Base-by-base conservation (phyloP, 2,113 vertebrate genomes). In the Rafetus swinhoei region DNA sequence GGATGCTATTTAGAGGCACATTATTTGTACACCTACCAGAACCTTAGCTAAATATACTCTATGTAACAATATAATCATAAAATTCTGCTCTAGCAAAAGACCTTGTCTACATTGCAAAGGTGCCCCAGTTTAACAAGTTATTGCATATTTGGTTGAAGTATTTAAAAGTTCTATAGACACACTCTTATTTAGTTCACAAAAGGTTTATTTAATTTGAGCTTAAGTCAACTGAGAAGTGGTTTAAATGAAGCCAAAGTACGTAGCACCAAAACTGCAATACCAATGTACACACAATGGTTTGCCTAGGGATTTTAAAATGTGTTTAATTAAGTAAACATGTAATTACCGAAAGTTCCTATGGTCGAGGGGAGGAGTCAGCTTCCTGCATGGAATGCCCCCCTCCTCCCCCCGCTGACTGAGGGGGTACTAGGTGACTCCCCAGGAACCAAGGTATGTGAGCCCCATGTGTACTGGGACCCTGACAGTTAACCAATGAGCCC, bases 41-140 rank as follows among this genome's bases (percentile, higher is more conserved):
- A 53, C 9, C 45, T 76, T 0, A 83, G 80, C 54, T 21, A 72
- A 55, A 53, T 11, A 18, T 45, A 27, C 59, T 21, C 77, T 54
- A 57, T 10, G 32, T 50, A 59, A 14, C 21, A 18, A 65, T 0
- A 1, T 16, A 27, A 13, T 18, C 62, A 25, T 19, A 1, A 2
- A 76, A 79, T 27, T n/a, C 14, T 1, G 14, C 59, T 79, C 90
- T 39, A 55, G n/a, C 72, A 6, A 32, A 50, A 13, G 82, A 72
- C 72, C 16, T 0, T 24, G n/a, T 57, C 82, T 10, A 19, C 29
- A n/a, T 0, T 1, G 13, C 7, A 79, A 19, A 80, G 50, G 1
- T n/a, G 7, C 5, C 54, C 10, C 16, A 32, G 29, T 19, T 76
- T 1, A 6, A 54, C 56, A 27, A 29, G n/a, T 0, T 0, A 1